Evolutionary conservation across 2,888 invertebrate species (phyloP), one percentile per base, ranked within the genome.

Genomic region (Drosophila glabriapex): DNA sequence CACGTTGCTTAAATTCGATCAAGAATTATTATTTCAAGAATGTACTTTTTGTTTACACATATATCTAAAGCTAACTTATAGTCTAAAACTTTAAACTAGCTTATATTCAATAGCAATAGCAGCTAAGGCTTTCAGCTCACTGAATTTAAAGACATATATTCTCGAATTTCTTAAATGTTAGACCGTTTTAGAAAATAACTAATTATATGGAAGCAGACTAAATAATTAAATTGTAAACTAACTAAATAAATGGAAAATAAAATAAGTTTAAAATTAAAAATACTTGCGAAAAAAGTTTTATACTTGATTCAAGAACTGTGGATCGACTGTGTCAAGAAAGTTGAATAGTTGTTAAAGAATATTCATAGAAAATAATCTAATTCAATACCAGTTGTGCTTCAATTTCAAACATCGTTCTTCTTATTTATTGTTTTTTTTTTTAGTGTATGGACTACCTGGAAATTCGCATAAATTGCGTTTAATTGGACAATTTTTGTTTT

Each of bases 381-480:
- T 9, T 25, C 9, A 4, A 14, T 46, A 2, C 7, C 0, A 16
- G 7, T 2, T 46, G 14, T 22, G 46, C 22, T 9, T 46, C 14
- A 9, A 25, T 25, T 46, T 46, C 22, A 46, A 46, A 16, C 4
- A 46, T 9, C 10, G 41, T n/a, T 41, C 0, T 16, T 25, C 9
- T 2, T 16, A 16, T 4, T 25, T 14, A 4, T 2, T 4, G 1
- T 6, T 4, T 9, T 55, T 39, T 55, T 28, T 39, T n/a, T 10
- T 1, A 54, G 53, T 55, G 37, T 37, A 46, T 25, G 7, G 71
- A 70, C 75, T 87, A 83, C 85, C 81, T 83, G 83, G 89, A 89
- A 91, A 89, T 88, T 76, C 91, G 68, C 80, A 82, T 91, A 91
- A 90, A 90, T 91, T 91, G 91, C 90, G 85, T 91, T 91, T 91